Percentiles rank a stretch among this genome's conserved stretches.
Evolutionary conservation across 2,797 vertebrate species (phyloP).

Genomic region (Erpetoichthys calabaricus): DNA sequence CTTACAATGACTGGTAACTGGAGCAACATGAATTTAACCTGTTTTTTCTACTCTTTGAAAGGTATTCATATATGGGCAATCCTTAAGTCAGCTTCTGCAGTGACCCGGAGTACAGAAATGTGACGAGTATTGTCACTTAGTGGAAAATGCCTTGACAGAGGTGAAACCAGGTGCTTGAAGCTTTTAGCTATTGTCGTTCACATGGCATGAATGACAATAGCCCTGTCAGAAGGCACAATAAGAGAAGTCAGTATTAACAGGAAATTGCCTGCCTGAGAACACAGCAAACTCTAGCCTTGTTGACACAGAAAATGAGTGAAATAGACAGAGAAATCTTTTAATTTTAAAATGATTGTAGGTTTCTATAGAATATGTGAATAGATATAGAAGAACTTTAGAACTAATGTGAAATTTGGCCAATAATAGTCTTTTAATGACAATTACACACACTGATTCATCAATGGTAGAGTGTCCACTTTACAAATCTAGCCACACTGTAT

Average conservation of each 20-base stretch:
- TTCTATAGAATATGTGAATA: too few species aligned
- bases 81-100: background rate
- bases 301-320: background rate
- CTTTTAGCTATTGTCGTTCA: background rate
- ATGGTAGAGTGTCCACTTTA: too few species aligned
- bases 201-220: background rate
- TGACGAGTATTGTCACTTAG: background rate
- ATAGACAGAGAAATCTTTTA: background rate
- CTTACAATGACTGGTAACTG: too few species aligned
- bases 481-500: too few species aligned
- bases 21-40: too few species aligned
- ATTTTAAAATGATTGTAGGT: too few species aligned
- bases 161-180: conserved; percentile 1
- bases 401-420: too few species aligned
- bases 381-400: too few species aligned
- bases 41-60: too few species aligned
- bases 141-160: background rate
- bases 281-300: background rate
- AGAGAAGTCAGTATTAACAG: background rate
- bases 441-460: too few species aligned
- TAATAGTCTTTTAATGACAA: too few species aligned
- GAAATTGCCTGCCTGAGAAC: background rate
- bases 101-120: background rate
- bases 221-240: background rate
- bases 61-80: background rate